Evolutionary conservation across 2,113 vertebrate species (phyloP).

Genomic region (Pterophyllum scalare): DNA sequence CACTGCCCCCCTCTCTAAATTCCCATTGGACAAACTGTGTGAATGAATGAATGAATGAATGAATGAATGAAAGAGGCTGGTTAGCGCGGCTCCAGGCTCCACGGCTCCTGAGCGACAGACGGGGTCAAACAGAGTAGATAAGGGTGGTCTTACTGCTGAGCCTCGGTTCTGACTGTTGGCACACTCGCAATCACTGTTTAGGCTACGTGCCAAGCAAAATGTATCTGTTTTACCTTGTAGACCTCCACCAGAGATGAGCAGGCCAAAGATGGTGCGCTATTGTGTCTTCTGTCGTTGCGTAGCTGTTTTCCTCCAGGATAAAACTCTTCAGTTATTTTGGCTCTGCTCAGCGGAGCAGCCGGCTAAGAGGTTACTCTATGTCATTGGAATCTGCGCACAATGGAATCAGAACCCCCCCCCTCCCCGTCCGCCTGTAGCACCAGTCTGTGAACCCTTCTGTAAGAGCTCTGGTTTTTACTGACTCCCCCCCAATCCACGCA

Average conservation of each 20-base stretch:
- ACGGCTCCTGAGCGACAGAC: constrained; percentile 13
- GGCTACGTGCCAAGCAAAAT: constrained; percentile 57
- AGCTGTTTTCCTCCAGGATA: constrained; percentile 42
- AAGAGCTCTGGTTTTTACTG: constrained; percentile 32
- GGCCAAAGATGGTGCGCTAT: constrained; percentile 45
- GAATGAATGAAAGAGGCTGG: constrained; percentile 40
- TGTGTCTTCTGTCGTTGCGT: constrained; percentile 33
- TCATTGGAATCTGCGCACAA: constrained; percentile 74
- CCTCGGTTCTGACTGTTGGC: constrained; percentile 30
- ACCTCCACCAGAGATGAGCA: background rate
- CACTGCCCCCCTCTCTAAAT: background rate
- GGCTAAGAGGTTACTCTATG: constrained; percentile 70
- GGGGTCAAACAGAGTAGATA: constrained; percentile 61
- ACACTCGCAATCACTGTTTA: constrained; percentile 32
- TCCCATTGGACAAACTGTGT: constrained; percentile 54
- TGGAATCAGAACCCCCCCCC: constrained; percentile 38
- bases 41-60: constrained; percentile 62
- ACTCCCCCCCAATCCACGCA: constrained; percentile 5
- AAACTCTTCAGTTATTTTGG: constrained; percentile 52
- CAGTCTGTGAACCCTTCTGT: constrained; percentile 50
- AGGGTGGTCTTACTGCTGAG: constrained; percentile 4
- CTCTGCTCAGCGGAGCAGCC: constrained; percentile 58
- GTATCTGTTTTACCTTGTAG: constrained; percentile 10
- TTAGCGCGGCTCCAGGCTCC: constrained; percentile 34
- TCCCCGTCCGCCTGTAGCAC: constrained; percentile 36